These are phyloP conservation scores for Trypoxylon attenuatum DNA, from an alignment of 2,888 invertebrate species.

Conservation along the genomic window DNA sequence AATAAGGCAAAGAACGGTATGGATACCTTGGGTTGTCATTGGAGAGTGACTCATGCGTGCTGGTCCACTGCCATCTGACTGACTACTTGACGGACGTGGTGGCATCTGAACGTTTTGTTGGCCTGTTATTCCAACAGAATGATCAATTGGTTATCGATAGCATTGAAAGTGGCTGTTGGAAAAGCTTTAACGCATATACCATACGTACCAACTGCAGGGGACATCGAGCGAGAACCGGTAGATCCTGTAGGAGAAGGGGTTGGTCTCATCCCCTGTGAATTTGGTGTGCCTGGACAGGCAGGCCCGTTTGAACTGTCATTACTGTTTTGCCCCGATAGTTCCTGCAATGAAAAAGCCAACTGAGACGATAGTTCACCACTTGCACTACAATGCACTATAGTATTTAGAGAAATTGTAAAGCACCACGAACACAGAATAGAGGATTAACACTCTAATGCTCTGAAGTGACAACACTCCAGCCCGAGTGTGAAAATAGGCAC, in stretches of 20 bases:
- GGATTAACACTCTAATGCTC: too few relatives aligned
- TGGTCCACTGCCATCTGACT: slow-evolving; percentile 79
- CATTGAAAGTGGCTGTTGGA: too few relatives aligned
- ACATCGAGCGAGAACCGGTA: slow-evolving; percentile 97
- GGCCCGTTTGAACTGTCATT: slow-evolving; percentile 88
- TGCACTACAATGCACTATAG: too few relatives aligned
- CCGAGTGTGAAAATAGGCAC: too few relatives aligned
- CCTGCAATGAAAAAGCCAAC: slow-evolving; percentile 77
- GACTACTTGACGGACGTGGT: slow-evolving; percentile 90
- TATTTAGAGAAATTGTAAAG: too few relatives aligned
- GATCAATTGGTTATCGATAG: too few relatives aligned
- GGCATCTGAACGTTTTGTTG: slow-evolving; percentile 97
- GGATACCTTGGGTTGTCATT: slow-evolving; percentile 79
- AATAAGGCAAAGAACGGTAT: neutral
- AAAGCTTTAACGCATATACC: too few relatives aligned
- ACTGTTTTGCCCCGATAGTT: slow-evolving; percentile 90
- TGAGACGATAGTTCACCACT: too few relatives aligned
- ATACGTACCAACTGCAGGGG: slow-evolving; percentile 94
- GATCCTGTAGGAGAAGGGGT: slow-evolving; percentile 95
- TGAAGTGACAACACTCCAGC: too few relatives aligned
- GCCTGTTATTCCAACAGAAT: too few relatives aligned
- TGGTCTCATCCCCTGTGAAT: slow-evolving; percentile 89
- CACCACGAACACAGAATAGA: too few relatives aligned
- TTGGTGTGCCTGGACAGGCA: slow-evolving; percentile 80
- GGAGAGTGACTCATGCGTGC: slow-evolving; percentile 83